Conservation (phyloP, 2,797 vertebrate genomes). For the Rhadinocentrus ornatus region DNA sequence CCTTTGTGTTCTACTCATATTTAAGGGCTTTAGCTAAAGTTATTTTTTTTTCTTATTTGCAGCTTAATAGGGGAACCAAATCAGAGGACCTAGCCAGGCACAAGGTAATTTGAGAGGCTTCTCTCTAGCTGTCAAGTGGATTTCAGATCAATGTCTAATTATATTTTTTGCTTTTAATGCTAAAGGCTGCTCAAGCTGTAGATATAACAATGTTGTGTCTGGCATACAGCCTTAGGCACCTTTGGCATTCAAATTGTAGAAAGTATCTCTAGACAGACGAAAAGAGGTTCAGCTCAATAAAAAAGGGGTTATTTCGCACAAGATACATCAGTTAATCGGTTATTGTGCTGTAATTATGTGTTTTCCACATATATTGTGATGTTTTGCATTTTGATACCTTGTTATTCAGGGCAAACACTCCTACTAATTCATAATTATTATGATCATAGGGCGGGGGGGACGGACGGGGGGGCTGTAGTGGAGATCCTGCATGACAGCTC, state of each 20-base stretch:
- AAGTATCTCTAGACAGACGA: neutral
- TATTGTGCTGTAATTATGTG: constrained; percentile 8
- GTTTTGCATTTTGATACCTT: neutral
- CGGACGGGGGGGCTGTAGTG: neutral
- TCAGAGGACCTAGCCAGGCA: constrained; percentile 15
- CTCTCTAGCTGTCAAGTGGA: constrained; percentile 35
- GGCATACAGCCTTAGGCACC: neutral
- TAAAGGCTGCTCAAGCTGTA: constrained; percentile 6
- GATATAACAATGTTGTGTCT: neutral
- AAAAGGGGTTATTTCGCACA: neutral
- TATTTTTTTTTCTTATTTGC: constrained; percentile 22
- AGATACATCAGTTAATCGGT: neutral
- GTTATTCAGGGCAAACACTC: neutral
- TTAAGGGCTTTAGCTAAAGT: constrained; percentile 19
- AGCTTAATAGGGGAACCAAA: constrained; percentile 28
- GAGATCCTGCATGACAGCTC: neutral
- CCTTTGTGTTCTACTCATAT: neutral
- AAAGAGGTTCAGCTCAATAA: constrained; percentile 3
- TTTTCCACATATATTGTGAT: neutral
- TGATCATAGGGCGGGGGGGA: neutral
- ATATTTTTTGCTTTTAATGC: constrained; percentile 21
- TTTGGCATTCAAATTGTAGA: neutral
- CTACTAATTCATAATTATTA: constrained; percentile 8
- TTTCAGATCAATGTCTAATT: constrained; percentile 49
- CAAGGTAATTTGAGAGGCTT: constrained; percentile 30